A percentile compares a stretch with the other conserved stretches of the same genome.
phyloP scores from a whole-genome alignment of 2,888 invertebrate genomes.

The Tipula helvola region DNA sequence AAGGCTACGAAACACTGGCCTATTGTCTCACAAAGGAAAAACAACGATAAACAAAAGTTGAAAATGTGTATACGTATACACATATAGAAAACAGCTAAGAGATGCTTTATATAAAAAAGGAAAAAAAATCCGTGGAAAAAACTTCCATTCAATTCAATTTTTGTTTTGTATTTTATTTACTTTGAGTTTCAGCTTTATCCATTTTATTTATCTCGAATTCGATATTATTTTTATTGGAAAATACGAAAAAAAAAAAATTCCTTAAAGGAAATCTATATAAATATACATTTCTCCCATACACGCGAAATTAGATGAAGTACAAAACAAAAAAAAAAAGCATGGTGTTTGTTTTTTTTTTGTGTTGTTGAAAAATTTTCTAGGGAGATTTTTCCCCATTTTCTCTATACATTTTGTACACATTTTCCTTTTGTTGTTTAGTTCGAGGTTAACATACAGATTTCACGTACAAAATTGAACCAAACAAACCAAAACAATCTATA shows the following conservation, averaged over 20 bases:
- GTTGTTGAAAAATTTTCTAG: not conserved
- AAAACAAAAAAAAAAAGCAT: not conserved
- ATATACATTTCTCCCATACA: not conserved
- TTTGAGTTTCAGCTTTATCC: not conserved
- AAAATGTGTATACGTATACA: not conserved
- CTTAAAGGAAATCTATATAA: not conserved
- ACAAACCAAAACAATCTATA: conserved; percentile 4
- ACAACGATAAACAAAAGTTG: not conserved
- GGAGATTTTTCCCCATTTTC: not conserved
- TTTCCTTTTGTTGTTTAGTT: not conserved
- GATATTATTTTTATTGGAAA: not conserved
- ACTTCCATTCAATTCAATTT: not conserved
- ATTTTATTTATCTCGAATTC: not conserved
- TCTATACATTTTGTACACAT: not conserved
- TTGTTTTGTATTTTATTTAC: not conserved
- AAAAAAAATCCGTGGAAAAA: not conserved
- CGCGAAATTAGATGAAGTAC: not conserved
- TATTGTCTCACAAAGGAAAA: not conserved
- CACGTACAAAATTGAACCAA: not conserved
- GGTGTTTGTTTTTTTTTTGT: not conserved
- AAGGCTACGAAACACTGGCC: not conserved
- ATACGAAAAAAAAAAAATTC: not conserved
- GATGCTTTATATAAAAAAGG: not conserved
- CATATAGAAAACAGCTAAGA: not conserved
- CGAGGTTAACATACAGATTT: not conserved